These are phyloP conservation scores for Bombus sylvicola DNA, from an alignment of 1,140 invertebrate species.

Conservation along the genomic window DNA sequence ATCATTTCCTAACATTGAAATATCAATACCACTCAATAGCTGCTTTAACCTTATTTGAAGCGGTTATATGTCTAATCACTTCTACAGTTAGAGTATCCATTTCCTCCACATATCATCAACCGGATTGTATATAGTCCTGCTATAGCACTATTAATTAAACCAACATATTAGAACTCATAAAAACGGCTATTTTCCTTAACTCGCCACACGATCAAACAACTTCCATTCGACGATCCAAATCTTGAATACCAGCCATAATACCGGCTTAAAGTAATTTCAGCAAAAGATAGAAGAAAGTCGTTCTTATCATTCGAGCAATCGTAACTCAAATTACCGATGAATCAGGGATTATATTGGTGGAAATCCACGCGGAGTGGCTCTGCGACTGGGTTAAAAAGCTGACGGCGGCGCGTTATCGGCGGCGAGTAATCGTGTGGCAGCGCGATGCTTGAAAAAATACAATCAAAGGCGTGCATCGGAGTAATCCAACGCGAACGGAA, in stretches of 20 bases:
- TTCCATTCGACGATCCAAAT: background rate
- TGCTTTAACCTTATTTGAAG: too few species aligned
- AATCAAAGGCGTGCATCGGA: slow-evolving; percentile 44
- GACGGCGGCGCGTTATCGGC: slow-evolving; percentile 26
- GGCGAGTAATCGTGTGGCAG: background rate
- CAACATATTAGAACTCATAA: too few species aligned
- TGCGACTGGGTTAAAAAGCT: background rate
- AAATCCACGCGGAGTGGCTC: slow-evolving; percentile 11
- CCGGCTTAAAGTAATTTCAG: background rate
- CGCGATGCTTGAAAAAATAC: background rate
- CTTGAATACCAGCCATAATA: background rate
- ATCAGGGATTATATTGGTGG: slow-evolving; percentile 2
- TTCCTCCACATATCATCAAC: too few species aligned
- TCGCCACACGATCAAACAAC: too few species aligned
- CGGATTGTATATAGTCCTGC: too few species aligned
- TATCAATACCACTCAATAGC: too few species aligned
- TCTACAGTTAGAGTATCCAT: too few species aligned
- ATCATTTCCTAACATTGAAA: too few species aligned
- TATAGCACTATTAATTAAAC: too few species aligned
- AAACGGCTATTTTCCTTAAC: too few species aligned
- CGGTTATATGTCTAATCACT: too few species aligned
- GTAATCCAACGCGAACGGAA: slow-evolving; percentile 51
- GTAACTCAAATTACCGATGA: slow-evolving; percentile 8
- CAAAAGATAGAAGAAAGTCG: background rate
- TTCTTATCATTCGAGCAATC: background rate